Evolutionary conservation across 1,140 invertebrate species (phyloP).

Genomic region (Platyscapa corneri): DNA sequence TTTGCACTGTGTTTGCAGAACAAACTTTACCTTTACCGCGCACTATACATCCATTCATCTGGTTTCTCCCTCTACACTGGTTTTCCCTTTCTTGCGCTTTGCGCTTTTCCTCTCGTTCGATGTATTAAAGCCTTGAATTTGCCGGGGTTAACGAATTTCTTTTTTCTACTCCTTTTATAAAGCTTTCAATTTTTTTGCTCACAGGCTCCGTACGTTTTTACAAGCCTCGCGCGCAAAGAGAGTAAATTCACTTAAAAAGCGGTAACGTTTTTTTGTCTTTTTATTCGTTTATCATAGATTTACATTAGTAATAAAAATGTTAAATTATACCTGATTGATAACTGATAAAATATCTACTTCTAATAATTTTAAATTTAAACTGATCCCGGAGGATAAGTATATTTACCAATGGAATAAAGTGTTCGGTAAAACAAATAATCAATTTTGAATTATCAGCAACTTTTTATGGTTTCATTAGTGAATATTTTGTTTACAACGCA

Average conservation of each 20-base stretch:
- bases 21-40: constrained; percentile 61
- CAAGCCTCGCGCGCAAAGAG: neutral
- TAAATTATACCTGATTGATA: constrained; percentile 17
- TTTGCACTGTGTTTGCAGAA: constrained; percentile 61
- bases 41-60: constrained; percentile 45
- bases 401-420: neutral
- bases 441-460: no score
- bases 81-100: constrained; percentile 44
- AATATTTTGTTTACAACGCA: no score
- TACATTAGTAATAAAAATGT: constrained; percentile 27
- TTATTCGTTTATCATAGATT: constrained; percentile 13
- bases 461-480: no score
- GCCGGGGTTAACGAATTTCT: constrained; percentile 52
- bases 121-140: constrained; percentile 50
- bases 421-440: no score
- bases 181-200: constrained; percentile 47
- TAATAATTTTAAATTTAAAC: neutral
- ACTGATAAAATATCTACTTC: neutral
- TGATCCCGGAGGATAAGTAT: neutral
- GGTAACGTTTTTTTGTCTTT: neutral
- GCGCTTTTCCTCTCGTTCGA: constrained; percentile 52
- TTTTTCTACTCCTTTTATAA: constrained; percentile 34
- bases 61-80: constrained; percentile 9
- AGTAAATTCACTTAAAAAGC: constrained; percentile 34
- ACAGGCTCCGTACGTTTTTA: constrained; percentile 9